phyloP scores from a whole-genome alignment of 2,797 vertebrate species.

The Chiroxiphia lanceolata region DNA sequence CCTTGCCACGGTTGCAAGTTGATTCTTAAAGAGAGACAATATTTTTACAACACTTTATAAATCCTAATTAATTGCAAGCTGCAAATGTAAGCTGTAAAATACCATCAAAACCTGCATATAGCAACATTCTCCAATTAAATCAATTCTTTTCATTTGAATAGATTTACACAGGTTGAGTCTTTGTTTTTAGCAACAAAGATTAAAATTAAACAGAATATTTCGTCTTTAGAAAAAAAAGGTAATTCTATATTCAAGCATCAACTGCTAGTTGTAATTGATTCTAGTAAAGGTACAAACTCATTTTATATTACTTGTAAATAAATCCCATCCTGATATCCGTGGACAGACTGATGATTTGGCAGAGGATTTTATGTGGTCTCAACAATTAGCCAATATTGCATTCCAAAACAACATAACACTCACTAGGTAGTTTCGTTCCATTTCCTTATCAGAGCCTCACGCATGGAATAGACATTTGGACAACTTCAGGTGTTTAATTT shows the following conservation, averaged over 20 bases:
- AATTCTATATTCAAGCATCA: neutral
- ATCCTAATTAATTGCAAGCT: neutral
- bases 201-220: neutral
- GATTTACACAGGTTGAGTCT: neutral
- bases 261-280: neutral
- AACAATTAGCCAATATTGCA: neutral
- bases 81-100: neutral
- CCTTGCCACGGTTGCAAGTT: neutral
- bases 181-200: neutral
- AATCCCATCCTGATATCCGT: fast-evolving
- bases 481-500: neutral
- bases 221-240: neutral
- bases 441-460: neutral
- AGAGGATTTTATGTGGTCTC: neutral
- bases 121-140: neutral
- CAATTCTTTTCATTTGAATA: neutral
- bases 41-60: neutral
- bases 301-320: neutral
- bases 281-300: neutral
- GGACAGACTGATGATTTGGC: neutral
- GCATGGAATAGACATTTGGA: neutral
- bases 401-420: neutral
- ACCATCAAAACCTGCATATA: neutral
- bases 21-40: neutral
- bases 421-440: neutral